Conservation (phyloP, 1,140 invertebrate genomes). For the Tetramorium parvispinum region DNA sequence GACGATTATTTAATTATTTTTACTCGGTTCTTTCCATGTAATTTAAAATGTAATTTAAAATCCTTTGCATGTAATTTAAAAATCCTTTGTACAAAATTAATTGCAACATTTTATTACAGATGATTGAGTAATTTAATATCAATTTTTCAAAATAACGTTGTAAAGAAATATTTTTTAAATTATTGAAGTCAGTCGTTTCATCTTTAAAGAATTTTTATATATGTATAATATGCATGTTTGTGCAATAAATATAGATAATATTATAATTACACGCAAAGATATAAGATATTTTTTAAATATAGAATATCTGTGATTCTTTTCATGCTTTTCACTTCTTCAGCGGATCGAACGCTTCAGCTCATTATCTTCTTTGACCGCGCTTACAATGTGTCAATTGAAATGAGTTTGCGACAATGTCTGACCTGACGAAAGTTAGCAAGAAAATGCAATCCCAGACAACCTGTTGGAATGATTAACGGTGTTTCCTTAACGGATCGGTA, state of each 20-base stretch:
- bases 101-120: background rate
- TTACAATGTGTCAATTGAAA: background rate
- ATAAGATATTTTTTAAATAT: background rate
- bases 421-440: background rate
- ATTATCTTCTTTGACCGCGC: background rate
- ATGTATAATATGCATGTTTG: background rate
- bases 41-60: no score
- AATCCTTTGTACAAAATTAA: background rate
- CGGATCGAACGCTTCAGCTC: background rate
- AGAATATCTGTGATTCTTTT: background rate
- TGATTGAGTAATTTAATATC: background rate
- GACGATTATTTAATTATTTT: background rate
- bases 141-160: background rate
- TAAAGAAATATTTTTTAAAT: background rate
- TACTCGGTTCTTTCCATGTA: background rate
- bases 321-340: background rate
- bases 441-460: conserved; percentile 8
- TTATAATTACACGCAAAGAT: background rate
- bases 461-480: conserved; percentile 49
- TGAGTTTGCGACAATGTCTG: background rate
- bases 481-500: conserved; percentile 37
- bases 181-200: background rate
- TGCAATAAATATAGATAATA: background rate
- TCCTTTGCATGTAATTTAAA: background rate
- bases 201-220: background rate